Evolutionary conservation across 2,113 vertebrate species (phyloP), one percentile per base, ranked within the genome.

Genomic region (Dasyornis broadbenti): DNA sequence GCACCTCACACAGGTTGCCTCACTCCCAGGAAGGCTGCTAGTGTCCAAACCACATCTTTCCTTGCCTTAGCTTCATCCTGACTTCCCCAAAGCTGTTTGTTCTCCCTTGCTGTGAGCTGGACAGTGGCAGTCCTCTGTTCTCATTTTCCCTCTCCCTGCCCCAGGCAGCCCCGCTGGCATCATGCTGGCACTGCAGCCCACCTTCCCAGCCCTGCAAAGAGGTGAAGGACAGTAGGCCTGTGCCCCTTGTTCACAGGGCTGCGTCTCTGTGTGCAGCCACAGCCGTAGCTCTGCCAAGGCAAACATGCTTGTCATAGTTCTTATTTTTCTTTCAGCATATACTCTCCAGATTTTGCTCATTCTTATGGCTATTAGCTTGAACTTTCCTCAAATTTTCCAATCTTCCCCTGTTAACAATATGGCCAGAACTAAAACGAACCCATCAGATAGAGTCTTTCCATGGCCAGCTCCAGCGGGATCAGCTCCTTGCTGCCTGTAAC

Each of bases 311-410:
- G 61, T 85, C 87, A 56, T 4, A 9, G 57, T 30, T 63, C 54
- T 79, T 78, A 37, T 85, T 75, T 60, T 94, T 86, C 81, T 91
- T 82, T 56, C 91, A 78, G 80, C 13, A 2, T 13, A 19, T 15
- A 7, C 69, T 91, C 54, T 45, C 45, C 49, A 59, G 31, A n/a
- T 16, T 86, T 91, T 15, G 11, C 20, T 95, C 45, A 57, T 87
- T 91, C 59, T 73, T 86, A 66, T 1, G 30, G 53, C 63, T 94
- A 45, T 59, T 50, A 79, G 30, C 66, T 90, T 65, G 47, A 92
- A 73, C 30, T 87, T 91, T 59, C 57, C 87, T 95, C 94, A 90
- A 1, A 66, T 85, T 96, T 96, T 94, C 95, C 94, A 82, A 2
- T 56, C 60, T 75, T 89, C 45, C 18, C 81, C 45, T 90, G 59